phyloP scores from a whole-genome alignment of 2,797 vertebrate species.

The Acipenser oxyrinchus region DNA sequence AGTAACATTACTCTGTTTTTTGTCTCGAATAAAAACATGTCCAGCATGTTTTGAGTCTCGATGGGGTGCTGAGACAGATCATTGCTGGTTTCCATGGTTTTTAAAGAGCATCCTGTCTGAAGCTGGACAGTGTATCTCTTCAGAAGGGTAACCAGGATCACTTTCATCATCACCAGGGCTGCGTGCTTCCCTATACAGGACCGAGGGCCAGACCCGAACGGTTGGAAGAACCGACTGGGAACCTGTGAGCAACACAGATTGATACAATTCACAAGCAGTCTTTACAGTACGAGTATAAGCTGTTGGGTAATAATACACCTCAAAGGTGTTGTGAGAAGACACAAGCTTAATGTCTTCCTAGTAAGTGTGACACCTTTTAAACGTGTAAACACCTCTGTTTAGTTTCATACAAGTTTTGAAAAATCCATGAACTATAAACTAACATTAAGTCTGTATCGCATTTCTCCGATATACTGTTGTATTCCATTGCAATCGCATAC shows the following conservation, averaged over 20 bases:
- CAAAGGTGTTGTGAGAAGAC: no score
- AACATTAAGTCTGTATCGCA: no score
- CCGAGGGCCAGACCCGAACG: constrained; percentile 83
- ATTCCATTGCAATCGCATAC: no score
- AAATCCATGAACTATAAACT: no score
- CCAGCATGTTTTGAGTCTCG: constrained; percentile 54
- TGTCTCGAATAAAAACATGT: constrained; percentile 66
- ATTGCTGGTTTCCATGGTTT: constrained; percentile 69
- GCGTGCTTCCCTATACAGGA: constrained; percentile 83
- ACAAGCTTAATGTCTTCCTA: no score
- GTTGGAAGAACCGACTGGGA: constrained; percentile 83
- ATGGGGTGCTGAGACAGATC: constrained; percentile 77
- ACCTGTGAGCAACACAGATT: constrained; percentile 47
- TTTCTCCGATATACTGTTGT: no score
- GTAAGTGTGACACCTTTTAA: no score
- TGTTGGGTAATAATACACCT: no score
- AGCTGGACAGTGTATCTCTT: constrained; percentile 69
- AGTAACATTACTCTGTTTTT: neutral
- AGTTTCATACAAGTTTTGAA: no score
- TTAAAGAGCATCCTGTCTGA: constrained; percentile 55
- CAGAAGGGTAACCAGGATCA: constrained; percentile 76
- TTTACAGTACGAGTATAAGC: no score
- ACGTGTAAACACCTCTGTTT: no score
- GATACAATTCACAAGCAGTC: no score
- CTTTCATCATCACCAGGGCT: constrained; percentile 94